Conservation (phyloP, 35 echinoderm and acorn worm genomes). For the Acanthaster planci region DNA sequence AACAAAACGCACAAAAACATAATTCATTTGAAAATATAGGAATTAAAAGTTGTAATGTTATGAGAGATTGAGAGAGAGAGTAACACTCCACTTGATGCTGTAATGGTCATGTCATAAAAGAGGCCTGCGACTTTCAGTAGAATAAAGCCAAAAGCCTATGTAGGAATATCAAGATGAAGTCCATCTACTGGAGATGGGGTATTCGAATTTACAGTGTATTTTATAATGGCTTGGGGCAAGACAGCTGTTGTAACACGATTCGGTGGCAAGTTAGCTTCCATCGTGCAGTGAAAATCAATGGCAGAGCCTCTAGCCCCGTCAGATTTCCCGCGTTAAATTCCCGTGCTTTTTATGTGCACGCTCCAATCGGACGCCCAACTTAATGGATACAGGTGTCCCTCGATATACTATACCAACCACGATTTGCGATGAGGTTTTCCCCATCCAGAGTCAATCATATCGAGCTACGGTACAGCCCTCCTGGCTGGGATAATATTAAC, state of each 20-base stretch:
- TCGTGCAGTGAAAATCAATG: constrained; percentile 23
- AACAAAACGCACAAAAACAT: no score
- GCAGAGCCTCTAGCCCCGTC: not conserved
- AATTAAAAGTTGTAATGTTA: no score
- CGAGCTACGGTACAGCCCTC: not conserved
- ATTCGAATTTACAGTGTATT: not conserved
- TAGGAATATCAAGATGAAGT: not conserved
- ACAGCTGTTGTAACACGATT: constrained; percentile 21
- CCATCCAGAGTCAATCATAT: constrained; percentile 7
- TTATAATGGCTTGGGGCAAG: not conserved
- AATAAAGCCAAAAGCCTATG: not conserved
- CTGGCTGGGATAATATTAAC: constrained; percentile 26
- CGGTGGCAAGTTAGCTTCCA: constrained; percentile 12
- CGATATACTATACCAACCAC: constrained; percentile 8
- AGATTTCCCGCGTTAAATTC: constrained; percentile 3
- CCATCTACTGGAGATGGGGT: constrained; percentile 1
- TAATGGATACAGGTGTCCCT: constrained; percentile 28
- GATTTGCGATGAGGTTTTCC: not conserved
- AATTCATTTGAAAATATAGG: no score
- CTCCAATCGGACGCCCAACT: not conserved
- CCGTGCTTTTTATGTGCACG: not conserved
- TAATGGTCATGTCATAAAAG: constrained; percentile 8
- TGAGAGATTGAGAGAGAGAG: no score
- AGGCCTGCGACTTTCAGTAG: not conserved
- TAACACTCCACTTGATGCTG: not conserved